A percentile compares a stretch with the other conserved stretches of the same genome.
phyloP scores from a whole-genome alignment of 2,888 invertebrate genomes.

The Myopa testacea region DNA sequence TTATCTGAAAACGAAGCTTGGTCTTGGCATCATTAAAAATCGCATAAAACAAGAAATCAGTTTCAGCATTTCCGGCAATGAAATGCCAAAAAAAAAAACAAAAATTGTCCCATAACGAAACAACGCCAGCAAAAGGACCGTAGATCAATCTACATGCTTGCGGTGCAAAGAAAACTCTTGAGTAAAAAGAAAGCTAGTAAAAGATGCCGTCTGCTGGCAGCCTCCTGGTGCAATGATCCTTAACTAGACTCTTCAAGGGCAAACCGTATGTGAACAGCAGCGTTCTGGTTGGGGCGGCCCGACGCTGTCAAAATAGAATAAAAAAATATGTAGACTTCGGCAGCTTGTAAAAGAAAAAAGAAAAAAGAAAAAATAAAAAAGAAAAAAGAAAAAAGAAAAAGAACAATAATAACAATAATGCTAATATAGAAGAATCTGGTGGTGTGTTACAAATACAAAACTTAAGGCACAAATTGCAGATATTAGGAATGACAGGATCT shows the following conservation, averaged over 20 bases:
- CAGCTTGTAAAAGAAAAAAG: background rate
- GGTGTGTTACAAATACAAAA: too few relatives aligned
- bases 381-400: background rate
- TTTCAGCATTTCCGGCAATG: conserved; percentile 26
- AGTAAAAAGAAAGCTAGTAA: background rate
- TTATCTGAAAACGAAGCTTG: background rate
- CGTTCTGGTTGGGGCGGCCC: background rate
- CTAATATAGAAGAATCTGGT: background rate
- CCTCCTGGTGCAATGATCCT: conserved; percentile 14
- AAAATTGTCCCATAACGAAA: background rate
- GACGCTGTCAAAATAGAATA: too few relatives aligned
- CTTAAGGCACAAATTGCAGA: background rate
- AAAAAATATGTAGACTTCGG: too few relatives aligned
- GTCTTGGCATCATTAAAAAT: conserved; percentile 23
- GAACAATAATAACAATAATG: background rate
- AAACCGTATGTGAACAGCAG: conserved; percentile 5
- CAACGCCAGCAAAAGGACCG: background rate
- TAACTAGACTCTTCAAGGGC: conserved; percentile 26
- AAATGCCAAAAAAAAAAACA: conserved; percentile 8
- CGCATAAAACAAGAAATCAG: background rate
- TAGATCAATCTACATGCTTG: background rate
- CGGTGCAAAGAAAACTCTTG: background rate
- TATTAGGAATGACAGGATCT: conserved; percentile 5
- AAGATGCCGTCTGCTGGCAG: conserved; percentile 5
- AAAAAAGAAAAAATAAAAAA: background rate